Evolutionary conservation across 2,888 invertebrate species (phyloP).

Genomic region (Coronaproctus castanopsis): DNA sequence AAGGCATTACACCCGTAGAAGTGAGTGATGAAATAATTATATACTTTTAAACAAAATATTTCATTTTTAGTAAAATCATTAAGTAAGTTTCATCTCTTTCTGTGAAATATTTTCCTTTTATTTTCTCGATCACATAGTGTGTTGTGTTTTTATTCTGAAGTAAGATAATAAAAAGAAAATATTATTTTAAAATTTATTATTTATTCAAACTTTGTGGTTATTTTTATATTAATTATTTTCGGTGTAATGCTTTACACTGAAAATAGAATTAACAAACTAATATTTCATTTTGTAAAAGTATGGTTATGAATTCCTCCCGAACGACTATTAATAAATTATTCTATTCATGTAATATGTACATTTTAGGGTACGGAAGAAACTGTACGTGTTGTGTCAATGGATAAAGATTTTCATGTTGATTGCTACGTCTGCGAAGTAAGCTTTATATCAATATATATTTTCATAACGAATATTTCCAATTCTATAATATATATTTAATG

Average conservation of each 20-base stretch:
- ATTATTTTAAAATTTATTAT: background rate
- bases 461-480: slow-evolving; percentile 1
- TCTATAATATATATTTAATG: background rate
- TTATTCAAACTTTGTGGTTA: background rate
- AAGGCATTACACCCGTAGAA: slow-evolving; percentile 87
- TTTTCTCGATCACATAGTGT: too few species aligned
- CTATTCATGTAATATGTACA: too few species aligned
- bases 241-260: slow-evolving; percentile 12
- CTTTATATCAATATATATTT: too few species aligned
- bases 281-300: too few species aligned
- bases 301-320: too few species aligned
- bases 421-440: slow-evolving; percentile 85
- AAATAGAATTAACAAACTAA: too few species aligned
- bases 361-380: slow-evolving; percentile 95
- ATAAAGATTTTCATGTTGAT: slow-evolving; percentile 95
- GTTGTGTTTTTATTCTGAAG: too few species aligned
- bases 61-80: too few species aligned
- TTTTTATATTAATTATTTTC: background rate
- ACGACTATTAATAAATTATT: too few species aligned
- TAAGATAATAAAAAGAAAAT: too few species aligned
- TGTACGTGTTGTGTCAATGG: slow-evolving; percentile 96
- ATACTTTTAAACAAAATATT: background rate
- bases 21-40: slow-evolving; percentile 25
- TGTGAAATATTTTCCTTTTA: too few species aligned
- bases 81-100: too few species aligned